phyloP scores from a whole-genome alignment of 2,113 vertebrate genomes.

The Theropithecus gelada region DNA sequence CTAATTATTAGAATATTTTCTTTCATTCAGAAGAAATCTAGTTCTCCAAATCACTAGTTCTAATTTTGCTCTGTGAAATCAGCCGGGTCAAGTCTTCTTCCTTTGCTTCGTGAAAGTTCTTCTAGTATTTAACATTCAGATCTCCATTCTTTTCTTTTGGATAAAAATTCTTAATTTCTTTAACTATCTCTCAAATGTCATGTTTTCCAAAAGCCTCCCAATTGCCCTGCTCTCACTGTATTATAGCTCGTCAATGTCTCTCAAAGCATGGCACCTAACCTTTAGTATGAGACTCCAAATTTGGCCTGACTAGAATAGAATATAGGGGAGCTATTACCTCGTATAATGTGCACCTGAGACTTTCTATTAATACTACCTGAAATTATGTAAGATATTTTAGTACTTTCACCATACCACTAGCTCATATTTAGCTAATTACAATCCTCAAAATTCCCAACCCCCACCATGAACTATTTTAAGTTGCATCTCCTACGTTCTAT shows the following conservation, averaged over 20 bases:
- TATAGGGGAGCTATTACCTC: not conserved
- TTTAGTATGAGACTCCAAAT: not conserved
- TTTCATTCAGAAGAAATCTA: not conserved
- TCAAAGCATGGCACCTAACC: not conserved
- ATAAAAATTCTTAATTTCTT: not conserved
- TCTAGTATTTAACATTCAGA: not conserved
- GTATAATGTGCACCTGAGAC: not conserved
- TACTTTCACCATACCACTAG: conserved; percentile 21
- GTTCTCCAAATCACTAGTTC: not conserved
- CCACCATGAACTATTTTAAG: conserved; percentile 39
- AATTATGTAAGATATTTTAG: conserved; percentile 46
- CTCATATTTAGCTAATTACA: conserved; percentile 56
- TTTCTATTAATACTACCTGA: conserved; percentile 50
- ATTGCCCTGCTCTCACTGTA: not conserved
- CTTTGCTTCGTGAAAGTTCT: not conserved
- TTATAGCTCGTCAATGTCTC: not conserved
- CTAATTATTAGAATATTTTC: not conserved
- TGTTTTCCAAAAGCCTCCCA: not conserved
- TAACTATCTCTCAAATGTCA: not conserved
- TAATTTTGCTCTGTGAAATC: not conserved
- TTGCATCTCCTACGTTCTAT: not conserved
- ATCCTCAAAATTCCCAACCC: conserved; percentile 39
- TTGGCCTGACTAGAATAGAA: conserved; percentile 6
- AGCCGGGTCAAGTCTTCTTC: not conserved
- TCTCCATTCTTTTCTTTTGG: conserved; percentile 2